phyloP scores from a whole-genome alignment of 1,140 invertebrate species.

The Drosophila lini region DNA sequence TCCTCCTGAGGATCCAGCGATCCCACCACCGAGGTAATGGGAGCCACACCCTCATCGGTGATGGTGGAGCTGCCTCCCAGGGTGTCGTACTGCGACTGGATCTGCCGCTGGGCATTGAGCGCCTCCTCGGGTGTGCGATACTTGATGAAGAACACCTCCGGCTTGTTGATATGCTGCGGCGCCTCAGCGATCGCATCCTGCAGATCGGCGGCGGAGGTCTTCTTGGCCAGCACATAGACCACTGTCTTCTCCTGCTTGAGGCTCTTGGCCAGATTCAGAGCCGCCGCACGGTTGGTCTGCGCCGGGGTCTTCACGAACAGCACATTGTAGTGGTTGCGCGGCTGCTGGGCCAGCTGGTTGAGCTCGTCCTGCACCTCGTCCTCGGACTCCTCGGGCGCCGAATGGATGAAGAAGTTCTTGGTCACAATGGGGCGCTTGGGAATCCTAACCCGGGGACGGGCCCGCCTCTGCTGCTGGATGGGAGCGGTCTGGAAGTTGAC shows the following conservation, averaged over 20 bases:
- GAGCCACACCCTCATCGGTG: constrained; percentile 79
- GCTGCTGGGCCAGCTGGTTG: constrained; percentile 71
- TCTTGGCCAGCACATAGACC: constrained; percentile 93
- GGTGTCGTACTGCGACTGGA: constrained; percentile 81
- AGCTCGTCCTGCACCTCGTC: constrained; percentile 80
- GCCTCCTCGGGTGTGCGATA: constrained; percentile 88
- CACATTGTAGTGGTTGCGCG: constrained; percentile 87
- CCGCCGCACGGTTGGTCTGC: constrained; percentile 88
- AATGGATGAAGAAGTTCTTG: constrained; percentile 82
- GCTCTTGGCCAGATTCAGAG: constrained; percentile 87
- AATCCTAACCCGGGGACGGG: constrained; percentile 66
- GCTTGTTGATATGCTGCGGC: constrained; percentile 85
- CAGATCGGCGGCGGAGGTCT: constrained; percentile 88
- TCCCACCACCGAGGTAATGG: constrained; percentile 79
- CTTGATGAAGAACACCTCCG: constrained; percentile 87
- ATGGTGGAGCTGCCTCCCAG: constrained; percentile 77
- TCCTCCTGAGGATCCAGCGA: constrained; percentile 73
- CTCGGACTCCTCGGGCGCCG: constrained; percentile 80
- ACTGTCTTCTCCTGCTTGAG: constrained; percentile 93
- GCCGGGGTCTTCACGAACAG: constrained; percentile 94
- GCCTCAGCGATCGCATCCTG: constrained; percentile 91
- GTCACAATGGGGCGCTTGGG: constrained; percentile 79
- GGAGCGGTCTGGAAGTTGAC: constrained; percentile 72
- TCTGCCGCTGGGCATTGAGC: constrained; percentile 76
- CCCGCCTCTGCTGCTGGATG: constrained; percentile 58